Conservation (phyloP, 2,113 vertebrate species). For the Prunella fulvescens region DNA sequence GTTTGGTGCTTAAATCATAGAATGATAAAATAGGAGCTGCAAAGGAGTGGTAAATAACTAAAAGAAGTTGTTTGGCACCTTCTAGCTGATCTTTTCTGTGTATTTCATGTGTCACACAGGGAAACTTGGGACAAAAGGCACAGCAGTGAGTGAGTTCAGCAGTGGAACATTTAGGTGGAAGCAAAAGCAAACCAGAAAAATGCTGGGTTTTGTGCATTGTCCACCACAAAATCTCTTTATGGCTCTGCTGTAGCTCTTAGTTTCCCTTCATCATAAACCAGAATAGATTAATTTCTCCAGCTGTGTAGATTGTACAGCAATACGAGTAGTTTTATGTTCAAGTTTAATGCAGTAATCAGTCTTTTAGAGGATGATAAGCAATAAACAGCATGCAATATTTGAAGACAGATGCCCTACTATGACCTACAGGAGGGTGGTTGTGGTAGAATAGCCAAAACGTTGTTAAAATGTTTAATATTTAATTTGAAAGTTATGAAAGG, state of each 20-base stretch:
- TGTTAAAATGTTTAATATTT: constrained; percentile 47
- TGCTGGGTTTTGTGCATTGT: neutral
- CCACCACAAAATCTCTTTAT: neutral
- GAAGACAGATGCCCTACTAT: constrained; percentile 2
- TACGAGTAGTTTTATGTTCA: constrained; percentile 28
- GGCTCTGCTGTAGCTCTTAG: neutral
- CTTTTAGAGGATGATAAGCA: constrained; percentile 54
- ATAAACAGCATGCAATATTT: constrained; percentile 42
- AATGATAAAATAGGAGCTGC: neutral
- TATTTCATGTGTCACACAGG: neutral
- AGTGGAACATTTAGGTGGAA: neutral
- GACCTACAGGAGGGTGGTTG: constrained; percentile 16
- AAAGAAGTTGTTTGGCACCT: neutral
- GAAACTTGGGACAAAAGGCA: neutral
- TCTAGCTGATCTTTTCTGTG: neutral
- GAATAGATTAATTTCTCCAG: constrained; percentile 56
- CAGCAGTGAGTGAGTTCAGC: neutral
- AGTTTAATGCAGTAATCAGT: constrained; percentile 58
- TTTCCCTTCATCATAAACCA: constrained; percentile 28
- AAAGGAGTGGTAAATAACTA: neutral
- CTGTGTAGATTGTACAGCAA: constrained; percentile 39
- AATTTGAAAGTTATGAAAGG: constrained; percentile 51
- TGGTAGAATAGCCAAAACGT: neutral
- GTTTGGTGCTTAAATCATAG: neutral
- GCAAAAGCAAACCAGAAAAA: neutral